Base-by-base conservation (phyloP, 2,888 invertebrate species). In the Macroteleia sp. region DNA sequence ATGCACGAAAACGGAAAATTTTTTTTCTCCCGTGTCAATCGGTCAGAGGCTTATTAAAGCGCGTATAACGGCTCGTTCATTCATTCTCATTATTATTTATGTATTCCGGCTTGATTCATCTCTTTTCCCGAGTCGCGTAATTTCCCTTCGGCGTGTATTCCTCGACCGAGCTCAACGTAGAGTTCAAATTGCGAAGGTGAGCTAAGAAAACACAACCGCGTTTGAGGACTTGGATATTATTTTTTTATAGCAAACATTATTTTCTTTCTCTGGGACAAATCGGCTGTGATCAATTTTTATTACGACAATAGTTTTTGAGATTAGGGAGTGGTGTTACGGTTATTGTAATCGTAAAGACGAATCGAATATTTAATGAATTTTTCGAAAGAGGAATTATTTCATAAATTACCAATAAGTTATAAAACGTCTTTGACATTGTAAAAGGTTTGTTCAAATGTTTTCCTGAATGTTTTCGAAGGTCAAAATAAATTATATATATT, bases 31-130 rank as follows among this genome's bases (percentile, higher is more conserved):
- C 32, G 25, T 59, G 74, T 74, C 64, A 70, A 57, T 69, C 64
- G 69, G 75, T 64, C 66, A 76, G 71, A 54, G 76, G 75, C 79
- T 79, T 79, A 79, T 79, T 76, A 76, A 67, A 69, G 20, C 56
- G 57, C 62, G 62, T 71, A 64, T 62, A 77, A 64, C 71, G 73
- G 54, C 62, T 74, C 69, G 78, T 77, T 75, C 74, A 82, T 82
- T 82, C 79, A 82, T 82, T 81, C 79, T 73, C 79, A 82, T 84
- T 78, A 81, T 79, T 82, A 84, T 84, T 81, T 81, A 81, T 82
- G 74, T 74, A 82, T 82, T 79, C 70, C 36, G 42, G 34, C 74
- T 80, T 77, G 76, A 77, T 61, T 81, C 69, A 73, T 79, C 77
- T 74, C 50, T 71, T 69, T 67, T 73, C 39, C n/a, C n/a, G 44